A percentile compares a stretch with the other conserved stretches of the same genome.
Evolutionary conservation across 2,113 vertebrate species (phyloP).

Genomic region (Sylvia atricapilla): DNA sequence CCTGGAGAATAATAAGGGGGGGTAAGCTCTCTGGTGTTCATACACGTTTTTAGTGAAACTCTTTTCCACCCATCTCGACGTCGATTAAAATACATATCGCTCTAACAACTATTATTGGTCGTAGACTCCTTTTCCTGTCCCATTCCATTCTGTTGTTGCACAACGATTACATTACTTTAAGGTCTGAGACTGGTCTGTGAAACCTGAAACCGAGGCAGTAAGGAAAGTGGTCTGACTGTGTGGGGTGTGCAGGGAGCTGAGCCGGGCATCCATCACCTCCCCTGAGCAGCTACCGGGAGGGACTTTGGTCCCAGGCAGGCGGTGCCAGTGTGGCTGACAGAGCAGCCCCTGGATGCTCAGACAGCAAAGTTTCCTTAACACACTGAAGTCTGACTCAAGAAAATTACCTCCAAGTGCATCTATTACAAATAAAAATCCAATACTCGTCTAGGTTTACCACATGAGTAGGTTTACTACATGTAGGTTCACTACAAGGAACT

Average conservation of each 20-base stretch:
- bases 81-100: no score
- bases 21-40: no score
- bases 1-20: no score
- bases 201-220: fast-evolving
- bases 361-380: background rate
- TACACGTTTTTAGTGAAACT: no score
- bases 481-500: background rate
- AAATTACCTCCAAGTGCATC: background rate
- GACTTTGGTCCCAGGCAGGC: no score
- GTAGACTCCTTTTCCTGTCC: no score
- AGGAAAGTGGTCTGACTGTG: background rate
- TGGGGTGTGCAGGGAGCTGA: background rate
- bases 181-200: background rate
- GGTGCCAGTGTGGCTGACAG: background rate
- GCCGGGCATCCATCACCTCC: background rate
- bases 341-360: background rate
- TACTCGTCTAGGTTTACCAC: background rate
- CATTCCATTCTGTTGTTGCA: background rate
- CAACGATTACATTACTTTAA: background rate
- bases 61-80: no score
- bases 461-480: background rate
- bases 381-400: background rate
- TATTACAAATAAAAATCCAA: background rate
- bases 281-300: fast-evolving
- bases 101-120: no score